Evolutionary conservation across 2,888 invertebrate species (phyloP).

Genomic region (Apotomis betuletana): DNA sequence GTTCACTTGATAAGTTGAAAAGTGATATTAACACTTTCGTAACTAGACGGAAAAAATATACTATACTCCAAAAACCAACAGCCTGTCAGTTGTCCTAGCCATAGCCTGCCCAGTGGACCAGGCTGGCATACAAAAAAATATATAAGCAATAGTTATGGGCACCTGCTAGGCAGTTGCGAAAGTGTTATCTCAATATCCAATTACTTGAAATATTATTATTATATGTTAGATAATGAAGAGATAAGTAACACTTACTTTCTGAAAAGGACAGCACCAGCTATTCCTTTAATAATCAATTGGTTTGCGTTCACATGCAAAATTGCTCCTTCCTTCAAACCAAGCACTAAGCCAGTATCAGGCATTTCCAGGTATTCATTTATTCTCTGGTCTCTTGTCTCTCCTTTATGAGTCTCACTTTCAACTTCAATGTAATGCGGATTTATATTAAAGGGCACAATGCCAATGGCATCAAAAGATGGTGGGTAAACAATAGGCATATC

Average conservation of each 20-base stretch:
- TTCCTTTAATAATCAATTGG: slow-evolving; percentile 84
- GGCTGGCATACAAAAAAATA: too few species aligned
- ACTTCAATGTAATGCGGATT: slow-evolving; percentile 92
- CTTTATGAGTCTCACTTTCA: slow-evolving; percentile 86
- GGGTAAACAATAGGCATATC: slow-evolving; percentile 94
- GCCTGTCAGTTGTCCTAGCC: too few species aligned
- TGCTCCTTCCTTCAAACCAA: slow-evolving; percentile 89
- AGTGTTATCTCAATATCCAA: too few species aligned
- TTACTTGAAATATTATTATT: too few species aligned
- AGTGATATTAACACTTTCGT: too few species aligned
- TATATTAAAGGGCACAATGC: slow-evolving; percentile 91
- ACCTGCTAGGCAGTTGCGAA: too few species aligned
- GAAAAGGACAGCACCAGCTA: slow-evolving; percentile 86
- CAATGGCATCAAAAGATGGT: slow-evolving; percentile 87
- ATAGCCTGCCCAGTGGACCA: too few species aligned
- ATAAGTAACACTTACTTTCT: slow-evolving; percentile 75
- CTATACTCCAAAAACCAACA: too few species aligned
- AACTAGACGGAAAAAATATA: too few species aligned
- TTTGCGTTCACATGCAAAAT: slow-evolving; percentile 85
- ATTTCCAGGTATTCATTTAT: slow-evolving; percentile 87
- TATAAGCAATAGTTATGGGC: too few species aligned
- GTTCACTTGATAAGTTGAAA: not conserved
- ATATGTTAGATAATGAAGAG: too few species aligned
- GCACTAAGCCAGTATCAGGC: slow-evolving; percentile 83
- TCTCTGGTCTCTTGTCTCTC: slow-evolving; percentile 90